phyloP scores from a whole-genome alignment of 1,140 invertebrate species.

The Tetramorium simillimum region DNA sequence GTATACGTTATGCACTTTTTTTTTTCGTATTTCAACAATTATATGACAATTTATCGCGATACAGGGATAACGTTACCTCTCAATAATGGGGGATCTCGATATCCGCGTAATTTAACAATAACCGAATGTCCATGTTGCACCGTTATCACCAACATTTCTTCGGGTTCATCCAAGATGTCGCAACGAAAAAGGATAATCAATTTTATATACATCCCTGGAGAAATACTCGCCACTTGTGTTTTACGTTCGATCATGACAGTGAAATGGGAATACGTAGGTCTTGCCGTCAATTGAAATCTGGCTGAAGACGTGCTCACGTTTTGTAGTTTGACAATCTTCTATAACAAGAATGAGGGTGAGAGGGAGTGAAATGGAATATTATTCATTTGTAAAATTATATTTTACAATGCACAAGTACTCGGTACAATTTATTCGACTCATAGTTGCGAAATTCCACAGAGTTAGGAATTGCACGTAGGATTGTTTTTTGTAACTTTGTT shows the following conservation, averaged over 20 bases:
- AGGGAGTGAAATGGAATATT: not conserved
- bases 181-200: slow-evolving; percentile 73
- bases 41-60: not conserved
- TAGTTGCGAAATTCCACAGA: slow-evolving; percentile 78
- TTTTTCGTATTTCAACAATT: not conserved
- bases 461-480: slow-evolving; percentile 69
- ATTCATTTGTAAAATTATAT: not conserved
- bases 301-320: slow-evolving; percentile 72
- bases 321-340: slow-evolving; percentile 76
- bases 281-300: slow-evolving; percentile 72
- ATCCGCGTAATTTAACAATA: slow-evolving; percentile 66
- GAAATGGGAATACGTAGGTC: slow-evolving; percentile 68
- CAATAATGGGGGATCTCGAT: slow-evolving; percentile 75
- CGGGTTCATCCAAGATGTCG: slow-evolving; percentile 67
- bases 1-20: not conserved
- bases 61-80: slow-evolving; percentile 53
- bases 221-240: slow-evolving; percentile 62
- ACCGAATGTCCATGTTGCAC: slow-evolving; percentile 73
- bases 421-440: slow-evolving; percentile 69
- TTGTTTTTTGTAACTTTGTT: slow-evolving; percentile 11
- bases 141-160: slow-evolving; percentile 71
- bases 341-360: not conserved
- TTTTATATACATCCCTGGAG: slow-evolving; percentile 77
- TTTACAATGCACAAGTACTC: slow-evolving; percentile 51
- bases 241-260: slow-evolving; percentile 63